Percentiles rank a stretch among this genome's conserved stretches.
Conservation (phyloP, 1,140 invertebrate genomes). For the Heliconius himera region DNA sequence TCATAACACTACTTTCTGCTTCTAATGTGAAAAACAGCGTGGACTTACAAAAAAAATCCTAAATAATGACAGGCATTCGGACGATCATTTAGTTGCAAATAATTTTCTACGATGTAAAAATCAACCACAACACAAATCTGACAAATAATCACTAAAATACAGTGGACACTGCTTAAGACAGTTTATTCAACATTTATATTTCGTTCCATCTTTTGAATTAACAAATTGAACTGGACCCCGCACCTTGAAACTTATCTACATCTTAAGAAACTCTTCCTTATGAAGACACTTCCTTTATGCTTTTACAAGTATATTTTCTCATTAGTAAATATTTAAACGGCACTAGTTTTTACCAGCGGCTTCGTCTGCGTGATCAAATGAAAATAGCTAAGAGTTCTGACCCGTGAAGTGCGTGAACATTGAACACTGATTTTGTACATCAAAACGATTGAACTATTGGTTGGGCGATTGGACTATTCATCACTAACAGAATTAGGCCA, state of each 20-base stretch:
- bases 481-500: no score
- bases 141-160: neutral
- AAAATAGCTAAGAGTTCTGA: neutral
- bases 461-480: neutral
- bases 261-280: constrained; percentile 1
- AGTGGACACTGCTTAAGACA: neutral
- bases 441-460: no score
- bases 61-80: no score
- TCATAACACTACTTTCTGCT: no score
- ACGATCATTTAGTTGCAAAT: no score
- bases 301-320: neutral
- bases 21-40: no score
- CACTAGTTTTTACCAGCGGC: neutral
- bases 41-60: no score
- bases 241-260: neutral
- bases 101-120: no score
- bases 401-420: no score
- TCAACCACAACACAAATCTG: neutral
- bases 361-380: neutral
- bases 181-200: neutral
- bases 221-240: neutral
- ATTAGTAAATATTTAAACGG: neutral
- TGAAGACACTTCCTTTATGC: constrained; percentile 1
- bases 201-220: constrained; percentile 10
- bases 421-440: neutral